These are phyloP conservation scores for Bos javanicus DNA, from an alignment of 2,113 vertebrate species.

Conservation along the genomic window DNA sequence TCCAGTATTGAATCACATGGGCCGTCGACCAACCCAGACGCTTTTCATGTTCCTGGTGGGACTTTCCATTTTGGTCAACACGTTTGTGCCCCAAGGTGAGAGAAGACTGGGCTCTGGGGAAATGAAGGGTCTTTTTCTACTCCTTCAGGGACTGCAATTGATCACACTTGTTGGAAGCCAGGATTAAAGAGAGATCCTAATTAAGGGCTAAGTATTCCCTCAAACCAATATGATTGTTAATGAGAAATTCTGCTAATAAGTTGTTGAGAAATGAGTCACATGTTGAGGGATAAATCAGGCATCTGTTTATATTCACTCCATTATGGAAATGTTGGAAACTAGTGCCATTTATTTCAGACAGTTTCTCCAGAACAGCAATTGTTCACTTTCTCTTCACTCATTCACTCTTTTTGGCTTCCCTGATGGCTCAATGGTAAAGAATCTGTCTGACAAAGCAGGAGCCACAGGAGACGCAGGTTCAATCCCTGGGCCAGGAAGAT, in stretches of 20 bases:
- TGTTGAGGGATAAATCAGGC: background rate
- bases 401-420: background rate
- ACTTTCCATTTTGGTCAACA: slow-evolving; percentile 78
- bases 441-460: background rate
- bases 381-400: background rate
- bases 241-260: background rate
- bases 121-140: background rate
- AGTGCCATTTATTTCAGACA: background rate
- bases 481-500: background rate
- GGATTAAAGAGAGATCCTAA: background rate
- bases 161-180: background rate
- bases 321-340: background rate
- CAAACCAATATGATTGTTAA: background rate
- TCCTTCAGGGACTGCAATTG: background rate
- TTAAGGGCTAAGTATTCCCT: background rate
- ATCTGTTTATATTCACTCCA: background rate
- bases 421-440: background rate
- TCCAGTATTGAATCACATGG: slow-evolving; percentile 78
- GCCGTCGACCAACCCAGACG: slow-evolving; percentile 74
- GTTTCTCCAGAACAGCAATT: background rate
- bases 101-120: background rate
- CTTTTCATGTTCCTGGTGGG: slow-evolving; percentile 62
- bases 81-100: slow-evolving; percentile 77
- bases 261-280: background rate
- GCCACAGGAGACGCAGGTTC: background rate